Evolutionary conservation across 1,140 invertebrate genomes (phyloP).

Genomic region (Dysdera silvatica): DNA sequence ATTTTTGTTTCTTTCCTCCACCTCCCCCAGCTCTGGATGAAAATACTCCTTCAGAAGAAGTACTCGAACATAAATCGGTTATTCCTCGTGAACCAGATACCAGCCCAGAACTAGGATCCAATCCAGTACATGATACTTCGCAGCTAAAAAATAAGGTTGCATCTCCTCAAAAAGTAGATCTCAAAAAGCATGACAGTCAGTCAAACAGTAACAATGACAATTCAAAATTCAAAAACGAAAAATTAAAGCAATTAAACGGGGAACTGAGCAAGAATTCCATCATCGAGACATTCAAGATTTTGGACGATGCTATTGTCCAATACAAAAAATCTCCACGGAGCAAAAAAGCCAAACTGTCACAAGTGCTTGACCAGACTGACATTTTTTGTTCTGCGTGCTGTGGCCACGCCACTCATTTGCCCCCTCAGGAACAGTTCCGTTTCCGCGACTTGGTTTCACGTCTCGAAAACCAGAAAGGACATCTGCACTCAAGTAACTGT

Average conservation of each 20-base stretch:
- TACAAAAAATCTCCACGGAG: constrained; percentile 23
- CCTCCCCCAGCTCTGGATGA: constrained; percentile 35
- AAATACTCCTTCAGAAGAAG: constrained; percentile 9
- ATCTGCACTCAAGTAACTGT: constrained; percentile 55
- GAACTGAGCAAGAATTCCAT: constrained; percentile 3
- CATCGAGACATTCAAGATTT: constrained; percentile 33
- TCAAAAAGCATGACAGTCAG: no score
- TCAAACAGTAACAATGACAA: no score
- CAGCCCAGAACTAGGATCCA: no score
- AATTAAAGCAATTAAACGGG: not conserved
- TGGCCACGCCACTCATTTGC: constrained; percentile 60
- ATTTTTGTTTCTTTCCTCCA: constrained; percentile 20
- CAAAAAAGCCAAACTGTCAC: constrained; percentile 53
- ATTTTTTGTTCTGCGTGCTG: constrained; percentile 66
- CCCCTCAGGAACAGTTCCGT: constrained; percentile 78
- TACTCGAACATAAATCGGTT: not conserved
- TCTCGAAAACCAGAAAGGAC: constrained; percentile 67
- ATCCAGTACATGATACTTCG: no score
- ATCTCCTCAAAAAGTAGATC: no score
- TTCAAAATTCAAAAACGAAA: not conserved
- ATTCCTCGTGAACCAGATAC: no score
- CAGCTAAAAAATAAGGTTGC: no score
- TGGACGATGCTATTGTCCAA: constrained; percentile 31
- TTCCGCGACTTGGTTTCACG: constrained; percentile 72
- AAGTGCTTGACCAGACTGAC: constrained; percentile 68